A percentile compares a stretch with the other conserved stretches of the same genome.
Evolutionary conservation across 2,797 vertebrate species (phyloP).

Genomic region (Chaetodon trifasciatus): DNA sequence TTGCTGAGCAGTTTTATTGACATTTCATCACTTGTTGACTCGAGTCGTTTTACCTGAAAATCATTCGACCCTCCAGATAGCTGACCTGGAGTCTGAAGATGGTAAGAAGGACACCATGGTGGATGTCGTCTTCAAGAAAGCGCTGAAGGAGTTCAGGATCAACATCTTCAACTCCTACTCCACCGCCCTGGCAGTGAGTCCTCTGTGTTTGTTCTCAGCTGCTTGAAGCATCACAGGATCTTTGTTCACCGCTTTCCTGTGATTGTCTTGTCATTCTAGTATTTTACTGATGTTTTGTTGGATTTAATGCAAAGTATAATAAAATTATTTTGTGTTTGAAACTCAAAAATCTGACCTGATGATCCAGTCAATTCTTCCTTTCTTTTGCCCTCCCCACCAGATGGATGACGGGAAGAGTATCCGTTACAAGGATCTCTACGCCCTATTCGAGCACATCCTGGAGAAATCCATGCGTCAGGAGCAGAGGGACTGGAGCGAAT

Average conservation of each 20-base stretch:
- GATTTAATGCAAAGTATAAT: not conserved
- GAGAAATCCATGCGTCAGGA: slow-evolving; percentile 96
- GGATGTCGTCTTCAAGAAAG: slow-evolving; percentile 97
- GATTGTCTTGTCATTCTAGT: not conserved
- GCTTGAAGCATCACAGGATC: not conserved
- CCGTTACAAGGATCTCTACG: slow-evolving; percentile 95
- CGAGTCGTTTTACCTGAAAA: not conserved
- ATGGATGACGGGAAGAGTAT: slow-evolving; percentile 96
- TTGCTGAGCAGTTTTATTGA: not conserved
- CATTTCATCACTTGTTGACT: not conserved
- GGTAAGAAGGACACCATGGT: slow-evolving; percentile 96
- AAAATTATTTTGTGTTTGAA: accelerated
- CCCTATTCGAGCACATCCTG: slow-evolving; percentile 96
- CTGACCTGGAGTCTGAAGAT: slow-evolving; percentile 94
- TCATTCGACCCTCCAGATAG: slow-evolving; percentile 84
- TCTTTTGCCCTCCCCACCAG: slow-evolving; percentile 70
- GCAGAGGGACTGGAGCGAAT: slow-evolving; percentile 95
- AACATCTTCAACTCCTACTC: slow-evolving; percentile 99
- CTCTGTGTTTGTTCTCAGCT: not conserved
- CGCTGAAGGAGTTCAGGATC: slow-evolving; percentile 96
- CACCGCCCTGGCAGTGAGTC: slow-evolving; percentile 92
- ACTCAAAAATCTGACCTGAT: not conserved
- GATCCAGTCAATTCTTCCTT: not conserved
- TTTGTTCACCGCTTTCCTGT: not conserved
- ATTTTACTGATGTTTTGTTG: not conserved